phyloP scores from a whole-genome alignment of 2,888 invertebrate genomes.

The Chaetoderma sp. region DNA sequence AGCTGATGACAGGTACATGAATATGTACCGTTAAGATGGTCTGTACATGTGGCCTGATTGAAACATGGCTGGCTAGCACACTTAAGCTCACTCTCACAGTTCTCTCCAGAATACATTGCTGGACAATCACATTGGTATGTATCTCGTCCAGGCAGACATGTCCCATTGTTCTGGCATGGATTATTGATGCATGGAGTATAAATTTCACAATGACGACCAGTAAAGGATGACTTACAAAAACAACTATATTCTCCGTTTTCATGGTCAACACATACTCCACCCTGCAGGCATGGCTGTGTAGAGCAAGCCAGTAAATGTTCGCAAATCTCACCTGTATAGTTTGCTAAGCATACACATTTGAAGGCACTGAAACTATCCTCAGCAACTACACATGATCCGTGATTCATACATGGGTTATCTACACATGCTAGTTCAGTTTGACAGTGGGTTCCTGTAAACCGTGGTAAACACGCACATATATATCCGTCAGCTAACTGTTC shows the following conservation, averaged over 20 bases:
- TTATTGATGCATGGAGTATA: slow-evolving; percentile 43
- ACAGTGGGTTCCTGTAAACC: slow-evolving; percentile 35
- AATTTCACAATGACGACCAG: slow-evolving; percentile 37
- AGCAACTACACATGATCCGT: slow-evolving; percentile 34
- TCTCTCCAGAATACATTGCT: slow-evolving; percentile 37
- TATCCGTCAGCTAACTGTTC: slow-evolving; percentile 1
- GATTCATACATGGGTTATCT: slow-evolving; percentile 37
- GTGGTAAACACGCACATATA: slow-evolving; percentile 25
- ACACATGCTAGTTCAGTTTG: slow-evolving; percentile 37
- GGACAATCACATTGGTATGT: slow-evolving; percentile 32
- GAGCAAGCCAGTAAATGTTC: slow-evolving; percentile 10
- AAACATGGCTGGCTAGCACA: slow-evolving; percentile 46
- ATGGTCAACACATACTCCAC: slow-evolving; percentile 18
- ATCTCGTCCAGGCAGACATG: slow-evolving; percentile 38
- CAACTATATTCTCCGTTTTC: neutral
- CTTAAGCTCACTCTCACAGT: slow-evolving; percentile 43
- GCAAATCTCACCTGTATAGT: slow-evolving; percentile 30
- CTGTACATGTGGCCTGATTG: slow-evolving; percentile 44
- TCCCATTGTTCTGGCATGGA: slow-evolving; percentile 49
- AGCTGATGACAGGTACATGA: slow-evolving; percentile 54
- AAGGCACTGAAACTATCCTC: slow-evolving; percentile 13
- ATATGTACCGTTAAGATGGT: slow-evolving; percentile 35
- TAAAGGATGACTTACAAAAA: neutral
- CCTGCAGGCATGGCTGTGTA: slow-evolving; percentile 17
- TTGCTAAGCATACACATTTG: slow-evolving; percentile 34